Evolutionary conservation across 2,113 vertebrate genomes (phyloP).

Genomic region (Forbesichthys agassizii): DNA sequence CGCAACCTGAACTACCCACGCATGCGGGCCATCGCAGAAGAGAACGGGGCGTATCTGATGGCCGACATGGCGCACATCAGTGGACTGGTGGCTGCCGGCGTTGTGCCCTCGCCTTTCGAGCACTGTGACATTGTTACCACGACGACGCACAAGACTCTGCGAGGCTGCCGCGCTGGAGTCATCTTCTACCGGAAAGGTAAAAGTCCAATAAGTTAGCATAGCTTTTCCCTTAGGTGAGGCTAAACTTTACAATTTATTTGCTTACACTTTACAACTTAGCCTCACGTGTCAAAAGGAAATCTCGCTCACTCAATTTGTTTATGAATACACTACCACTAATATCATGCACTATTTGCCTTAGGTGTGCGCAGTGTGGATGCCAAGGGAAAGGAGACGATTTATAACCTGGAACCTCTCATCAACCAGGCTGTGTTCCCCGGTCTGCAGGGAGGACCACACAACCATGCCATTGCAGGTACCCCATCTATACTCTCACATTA

Average conservation of each 20-base stretch:
- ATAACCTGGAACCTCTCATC: constrained; percentile 90
- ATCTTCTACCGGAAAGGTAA: constrained; percentile 95
- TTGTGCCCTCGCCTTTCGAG: constrained; percentile 91
- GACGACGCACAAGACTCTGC: constrained; percentile 94
- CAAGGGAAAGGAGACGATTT: constrained; percentile 88
- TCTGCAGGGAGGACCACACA: constrained; percentile 96
- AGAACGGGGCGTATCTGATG: constrained; percentile 88
- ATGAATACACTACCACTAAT: neutral
- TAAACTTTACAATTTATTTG: too few relatives aligned
- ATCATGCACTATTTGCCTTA: constrained; percentile 34
- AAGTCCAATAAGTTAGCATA: neutral
- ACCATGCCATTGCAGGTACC: constrained; percentile 94
- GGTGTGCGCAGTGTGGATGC: constrained; percentile 86
- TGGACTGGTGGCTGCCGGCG: constrained; percentile 87
- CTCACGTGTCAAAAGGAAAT: too few relatives aligned
- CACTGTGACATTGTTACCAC: constrained; percentile 90
- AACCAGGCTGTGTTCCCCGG: constrained; percentile 96
- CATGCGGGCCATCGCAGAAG: constrained; percentile 84
- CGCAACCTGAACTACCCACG: constrained; percentile 91
- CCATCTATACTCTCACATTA: too few relatives aligned
- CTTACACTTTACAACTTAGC: too few relatives aligned
- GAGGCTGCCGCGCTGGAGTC: constrained; percentile 91
- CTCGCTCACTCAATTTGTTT: neutral
- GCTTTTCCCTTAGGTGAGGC: too few relatives aligned
- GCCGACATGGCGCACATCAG: constrained; percentile 98